phyloP scores from a whole-genome alignment of 1,140 invertebrate genomes.

The Papilio aristodemus region DNA sequence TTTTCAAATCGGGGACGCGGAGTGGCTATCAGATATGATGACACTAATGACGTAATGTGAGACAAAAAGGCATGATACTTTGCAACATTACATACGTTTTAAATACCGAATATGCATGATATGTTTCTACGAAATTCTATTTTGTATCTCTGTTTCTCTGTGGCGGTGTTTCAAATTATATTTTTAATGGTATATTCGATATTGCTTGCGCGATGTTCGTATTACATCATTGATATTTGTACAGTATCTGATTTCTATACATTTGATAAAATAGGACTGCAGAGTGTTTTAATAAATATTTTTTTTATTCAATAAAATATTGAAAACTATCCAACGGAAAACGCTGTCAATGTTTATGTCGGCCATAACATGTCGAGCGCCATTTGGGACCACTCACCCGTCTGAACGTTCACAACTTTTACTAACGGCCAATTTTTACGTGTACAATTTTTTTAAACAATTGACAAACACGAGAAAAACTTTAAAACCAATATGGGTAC shows the following conservation, averaged over 20 bases:
- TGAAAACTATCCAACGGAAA: constrained; percentile 12
- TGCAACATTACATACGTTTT: too few relatives aligned
- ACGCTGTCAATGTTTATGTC: constrained; percentile 11
- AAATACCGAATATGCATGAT: too few relatives aligned
- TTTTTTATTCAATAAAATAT: constrained; percentile 10
- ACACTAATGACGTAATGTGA: too few relatives aligned
- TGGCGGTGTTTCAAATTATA: too few relatives aligned
- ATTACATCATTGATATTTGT: not conserved
- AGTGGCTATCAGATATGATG: too few relatives aligned
- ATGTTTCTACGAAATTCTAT: too few relatives aligned
- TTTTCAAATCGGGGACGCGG: too few relatives aligned
- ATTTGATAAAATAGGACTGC: not conserved
- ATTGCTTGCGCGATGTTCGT: not conserved
- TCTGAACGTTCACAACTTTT: constrained; percentile 1
- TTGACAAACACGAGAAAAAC: too few relatives aligned
- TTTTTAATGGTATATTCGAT: too few relatives aligned
- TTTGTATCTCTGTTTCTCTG: too few relatives aligned
- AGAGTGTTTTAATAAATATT: not conserved
- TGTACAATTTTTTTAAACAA: not conserved
- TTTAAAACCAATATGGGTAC: too few relatives aligned
- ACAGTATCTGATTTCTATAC: not conserved
- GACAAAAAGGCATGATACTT: too few relatives aligned
- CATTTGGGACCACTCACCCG: constrained; percentile 17
- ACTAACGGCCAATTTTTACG: constrained; percentile 8
- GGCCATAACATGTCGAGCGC: constrained; percentile 15